Percentiles rank a stretch among this genome's conserved stretches.
phyloP scores from a whole-genome alignment of 2,113 vertebrate genomes.

The rabbit (Oryctolagus cuniculus) region mOryCun1.1 NC_091451.1:25559501-25560000 shows the following conservation, averaged over 20 bases:
- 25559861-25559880: background rate
- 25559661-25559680: background rate
- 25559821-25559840: background rate
- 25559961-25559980: conserved; percentile 64
- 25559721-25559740: background rate
- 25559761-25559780: background rate
- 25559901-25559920: background rate
- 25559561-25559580: background rate
- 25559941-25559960: background rate
- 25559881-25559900: conserved; percentile 37
- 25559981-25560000: background rate
- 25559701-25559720: background rate
- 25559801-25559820: conserved; percentile 15
- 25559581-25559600: background rate
- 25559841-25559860: background rate
- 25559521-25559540: background rate
- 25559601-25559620: background rate
- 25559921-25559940: background rate
- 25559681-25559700: background rate
- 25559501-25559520: background rate
- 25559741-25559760: background rate
- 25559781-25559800: conserved; percentile 56
- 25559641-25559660: background rate
- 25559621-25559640: background rate
- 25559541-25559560: background rate